Base-by-base conservation (phyloP, 2,113 vertebrate species). In the Equus przewalskii region DNA sequence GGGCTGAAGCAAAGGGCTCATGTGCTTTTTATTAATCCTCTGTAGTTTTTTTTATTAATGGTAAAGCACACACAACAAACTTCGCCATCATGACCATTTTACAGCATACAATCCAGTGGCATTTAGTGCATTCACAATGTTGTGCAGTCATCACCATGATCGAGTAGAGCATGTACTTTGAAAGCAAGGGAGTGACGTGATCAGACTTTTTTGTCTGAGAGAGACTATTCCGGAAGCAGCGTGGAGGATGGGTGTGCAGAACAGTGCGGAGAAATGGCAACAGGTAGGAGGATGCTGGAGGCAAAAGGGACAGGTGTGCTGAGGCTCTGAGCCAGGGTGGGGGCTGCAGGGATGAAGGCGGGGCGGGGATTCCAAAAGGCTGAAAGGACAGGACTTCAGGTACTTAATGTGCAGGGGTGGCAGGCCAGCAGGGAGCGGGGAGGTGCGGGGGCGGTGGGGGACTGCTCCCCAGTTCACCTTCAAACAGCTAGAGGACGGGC, bases 181-280 rank as follows among this genome's bases (percentile, higher is more conserved):
- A 56, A 54, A 44, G n/a, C 54, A 46, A 65, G 46, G 78, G 11
- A 28, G 64, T 18, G 36, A 41, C 44, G 14, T 0, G 19, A 16
- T 14, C 60, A 28, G 67, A 67, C 5, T 15, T 24, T 6, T 33
- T 6, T 16, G 69, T 9, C 69, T 51, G 30, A 56, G 75, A 26
- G 62, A 65, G 58, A 24, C 44, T 28, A 6, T 46, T 33, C 62
- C 28, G 62, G n/a, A 21, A 88, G 54, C 56, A 8, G 81, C 6
- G 10, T 1, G 13, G 54, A 28, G 16, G 4, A 1, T 2, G 33
- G 60, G n/a, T 4, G 11, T 4, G 24, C 10, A 7, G 36, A 49
- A n/a, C 9, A 41, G 22, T 19, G 3, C 19, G 49, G 28, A 89
- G 82, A 65, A 6, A 28, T 1, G 73, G 41, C 16, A 19, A 8